Conservation (phyloP, 1,140 invertebrate genomes). For the Linepithema humile region DNA sequence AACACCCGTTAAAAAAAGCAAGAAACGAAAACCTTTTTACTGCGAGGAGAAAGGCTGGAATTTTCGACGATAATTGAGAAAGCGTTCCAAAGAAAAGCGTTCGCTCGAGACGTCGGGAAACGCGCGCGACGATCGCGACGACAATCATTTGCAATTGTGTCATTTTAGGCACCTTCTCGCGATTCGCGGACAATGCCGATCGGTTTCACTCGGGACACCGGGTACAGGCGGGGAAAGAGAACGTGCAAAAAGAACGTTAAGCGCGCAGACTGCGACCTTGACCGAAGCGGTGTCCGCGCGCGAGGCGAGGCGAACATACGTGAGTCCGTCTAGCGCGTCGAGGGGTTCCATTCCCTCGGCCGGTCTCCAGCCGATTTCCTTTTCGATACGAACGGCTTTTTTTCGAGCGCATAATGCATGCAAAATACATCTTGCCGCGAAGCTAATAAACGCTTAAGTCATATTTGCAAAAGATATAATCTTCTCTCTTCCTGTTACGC, state of each 20-base stretch:
- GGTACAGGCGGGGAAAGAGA: conserved; percentile 68
- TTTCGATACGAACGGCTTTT: conserved; percentile 44
- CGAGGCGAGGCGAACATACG: conserved; percentile 43
- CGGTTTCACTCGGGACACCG: conserved; percentile 59
- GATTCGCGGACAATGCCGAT: not conserved
- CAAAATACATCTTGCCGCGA: not conserved
- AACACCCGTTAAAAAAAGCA: no score
- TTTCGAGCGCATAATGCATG: not conserved
- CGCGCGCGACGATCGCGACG: no score
- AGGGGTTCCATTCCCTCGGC: conserved; percentile 54
- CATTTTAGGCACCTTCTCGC: no score
- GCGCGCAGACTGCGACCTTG: conserved; percentile 72
- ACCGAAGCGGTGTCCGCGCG: conserved; percentile 72
- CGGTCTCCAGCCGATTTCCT: conserved; percentile 50
- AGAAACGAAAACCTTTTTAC: not conserved
- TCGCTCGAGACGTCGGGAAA: no score
- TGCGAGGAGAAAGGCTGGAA: not conserved
- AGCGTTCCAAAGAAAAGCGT: not conserved
- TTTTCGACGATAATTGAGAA: not conserved
- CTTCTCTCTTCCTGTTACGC: no score
- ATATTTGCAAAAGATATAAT: not conserved
- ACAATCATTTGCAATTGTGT: no score
- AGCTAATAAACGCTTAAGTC: not conserved
- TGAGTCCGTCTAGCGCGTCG: conserved; percentile 57
- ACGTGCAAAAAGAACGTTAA: conserved; percentile 73